These are phyloP conservation scores for Oriolus oriolus DNA, from an alignment of 2,113 vertebrate species.

Conservation along the genomic window DNA sequence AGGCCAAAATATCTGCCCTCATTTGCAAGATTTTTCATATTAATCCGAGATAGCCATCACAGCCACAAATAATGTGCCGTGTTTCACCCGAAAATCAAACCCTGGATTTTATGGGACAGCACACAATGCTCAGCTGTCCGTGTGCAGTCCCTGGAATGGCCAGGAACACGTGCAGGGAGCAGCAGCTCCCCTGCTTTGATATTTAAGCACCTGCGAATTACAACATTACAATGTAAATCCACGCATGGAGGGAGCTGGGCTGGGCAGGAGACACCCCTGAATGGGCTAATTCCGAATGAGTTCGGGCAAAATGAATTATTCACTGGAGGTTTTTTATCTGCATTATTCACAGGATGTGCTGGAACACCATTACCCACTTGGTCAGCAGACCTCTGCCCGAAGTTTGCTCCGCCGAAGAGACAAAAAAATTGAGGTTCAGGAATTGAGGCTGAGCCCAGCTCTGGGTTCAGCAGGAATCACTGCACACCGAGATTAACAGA, in stretches of 20 bases:
- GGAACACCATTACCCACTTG: background rate
- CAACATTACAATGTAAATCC: background rate
- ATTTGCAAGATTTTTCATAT: background rate
- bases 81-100: background rate
- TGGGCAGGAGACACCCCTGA: background rate
- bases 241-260: background rate
- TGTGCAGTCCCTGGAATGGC: background rate
- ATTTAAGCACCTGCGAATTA: constrained; percentile 13
- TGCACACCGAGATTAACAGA: constrained; percentile 31
- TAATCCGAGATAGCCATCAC: background rate
- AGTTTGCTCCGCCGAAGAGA: background rate
- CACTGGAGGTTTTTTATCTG: constrained; percentile 29
- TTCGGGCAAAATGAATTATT: constrained; percentile 22
- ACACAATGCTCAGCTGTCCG: background rate
- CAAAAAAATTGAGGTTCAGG: background rate
- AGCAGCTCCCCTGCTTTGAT: background rate
- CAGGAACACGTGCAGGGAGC: background rate
- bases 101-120: background rate
- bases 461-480: background rate
- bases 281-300: constrained; percentile 6
- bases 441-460: background rate
- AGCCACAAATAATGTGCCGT: background rate
- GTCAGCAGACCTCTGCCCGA: background rate
- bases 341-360: background rate
- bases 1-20: background rate